A percentile compares a stretch with the other conserved stretches of the same genome.
phyloP scores from a whole-genome alignment of 2,888 invertebrate species.

The Stegophylla sp. region DNA sequence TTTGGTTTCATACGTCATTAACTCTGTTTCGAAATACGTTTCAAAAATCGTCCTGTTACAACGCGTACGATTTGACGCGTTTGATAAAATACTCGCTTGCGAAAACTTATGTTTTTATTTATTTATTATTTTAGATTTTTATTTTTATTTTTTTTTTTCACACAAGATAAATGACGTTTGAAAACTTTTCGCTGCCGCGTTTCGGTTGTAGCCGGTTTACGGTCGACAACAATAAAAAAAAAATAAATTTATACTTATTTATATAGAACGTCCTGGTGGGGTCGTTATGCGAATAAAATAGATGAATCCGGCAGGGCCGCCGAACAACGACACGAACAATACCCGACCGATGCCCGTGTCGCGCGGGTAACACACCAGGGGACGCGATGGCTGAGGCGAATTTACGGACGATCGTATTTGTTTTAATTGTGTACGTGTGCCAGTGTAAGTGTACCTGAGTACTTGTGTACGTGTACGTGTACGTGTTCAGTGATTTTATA shows the following conservation, averaged over 20 bases:
- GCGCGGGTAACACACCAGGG: slow-evolving; percentile 11
- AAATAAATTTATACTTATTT: slow-evolving; percentile 13
- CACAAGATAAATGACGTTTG: slow-evolving; percentile 17
- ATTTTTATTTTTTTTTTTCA: background rate
- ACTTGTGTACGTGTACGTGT: too few relatives aligned
- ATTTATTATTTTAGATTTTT: too few relatives aligned
- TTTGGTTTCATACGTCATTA: too few relatives aligned
- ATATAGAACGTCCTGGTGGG: slow-evolving; percentile 37
- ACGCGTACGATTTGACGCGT: background rate
- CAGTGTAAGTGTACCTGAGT: too few relatives aligned
- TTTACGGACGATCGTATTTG: slow-evolving; percentile 33
- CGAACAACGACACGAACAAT: too few relatives aligned
- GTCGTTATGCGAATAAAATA: slow-evolving; percentile 32
- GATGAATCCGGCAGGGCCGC: slow-evolving; percentile 12
- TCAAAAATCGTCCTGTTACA: too few relatives aligned
- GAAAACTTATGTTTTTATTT: background rate
- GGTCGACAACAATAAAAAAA: background rate
- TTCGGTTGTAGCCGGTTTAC: background rate
- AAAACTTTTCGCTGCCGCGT: background rate
- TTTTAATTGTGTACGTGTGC: slow-evolving; percentile 54
- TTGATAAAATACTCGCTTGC: background rate
- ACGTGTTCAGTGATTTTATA: too few relatives aligned
- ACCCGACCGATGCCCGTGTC: slow-evolving; percentile 2
- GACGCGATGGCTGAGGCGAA: background rate
- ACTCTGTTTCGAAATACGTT: too few relatives aligned